Percentiles rank a stretch among this genome's conserved stretches.
These are phyloP conservation scores for Copidosoma floridanum DNA, from an alignment of 1,140 invertebrate genomes.

Conservation along the genomic window DNA sequence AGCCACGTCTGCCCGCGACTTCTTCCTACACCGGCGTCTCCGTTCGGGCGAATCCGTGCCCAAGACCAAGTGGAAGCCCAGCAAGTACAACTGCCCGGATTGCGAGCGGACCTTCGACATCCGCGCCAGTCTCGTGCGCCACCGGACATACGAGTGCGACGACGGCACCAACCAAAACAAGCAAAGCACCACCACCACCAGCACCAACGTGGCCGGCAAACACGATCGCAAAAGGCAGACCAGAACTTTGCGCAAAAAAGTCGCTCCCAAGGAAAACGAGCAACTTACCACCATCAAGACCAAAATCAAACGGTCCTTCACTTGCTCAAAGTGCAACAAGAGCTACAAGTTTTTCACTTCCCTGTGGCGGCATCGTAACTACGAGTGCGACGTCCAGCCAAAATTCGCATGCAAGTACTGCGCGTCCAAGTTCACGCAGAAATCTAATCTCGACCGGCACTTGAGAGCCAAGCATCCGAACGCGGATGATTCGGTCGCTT, in stretches of 20 bases:
- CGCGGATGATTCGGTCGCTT: no score
- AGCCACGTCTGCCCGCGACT: no score
- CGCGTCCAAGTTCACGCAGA: conserved; percentile 51
- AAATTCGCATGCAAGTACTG: conserved; percentile 56
- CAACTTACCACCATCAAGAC: no score
- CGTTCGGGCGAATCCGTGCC: no score
- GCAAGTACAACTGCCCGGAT: conserved; percentile 58
- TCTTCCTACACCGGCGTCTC: no score
- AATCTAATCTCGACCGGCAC: conserved; percentile 53
- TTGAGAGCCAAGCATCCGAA: conserved; percentile 42
- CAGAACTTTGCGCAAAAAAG: no score
- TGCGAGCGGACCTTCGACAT: conserved; percentile 42
- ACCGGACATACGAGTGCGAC: background rate
- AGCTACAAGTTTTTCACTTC: conserved; percentile 55
- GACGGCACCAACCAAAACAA: background rate
- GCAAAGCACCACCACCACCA: background rate
- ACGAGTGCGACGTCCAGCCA: conserved; percentile 60
- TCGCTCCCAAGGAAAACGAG: no score
- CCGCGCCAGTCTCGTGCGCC: background rate
- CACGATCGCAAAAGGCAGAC: no score
- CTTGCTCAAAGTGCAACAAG: conserved; percentile 55
- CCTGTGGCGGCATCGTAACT: conserved; percentile 57
- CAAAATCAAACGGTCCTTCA: no score
- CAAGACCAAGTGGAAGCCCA: background rate
- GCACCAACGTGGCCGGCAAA: no score